These are phyloP conservation scores for Nemotelus pantherinus DNA, from an alignment of 2,888 invertebrate species.

Conservation along the genomic window DNA sequence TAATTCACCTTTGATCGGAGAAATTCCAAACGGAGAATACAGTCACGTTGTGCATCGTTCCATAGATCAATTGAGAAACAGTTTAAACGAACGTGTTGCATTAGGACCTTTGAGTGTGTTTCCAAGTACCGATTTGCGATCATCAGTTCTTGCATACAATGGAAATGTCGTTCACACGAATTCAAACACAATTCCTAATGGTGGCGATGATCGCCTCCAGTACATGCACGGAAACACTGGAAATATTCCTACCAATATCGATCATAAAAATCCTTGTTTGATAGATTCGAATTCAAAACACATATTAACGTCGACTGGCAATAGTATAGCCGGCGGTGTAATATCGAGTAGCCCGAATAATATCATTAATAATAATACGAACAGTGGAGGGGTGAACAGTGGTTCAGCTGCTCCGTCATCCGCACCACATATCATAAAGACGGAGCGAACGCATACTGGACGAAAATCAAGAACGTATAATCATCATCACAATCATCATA, in stretches of 20 bases:
- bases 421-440: conserved; percentile 33
- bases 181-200: conserved; percentile 21
- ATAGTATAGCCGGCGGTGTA: conserved; percentile 17
- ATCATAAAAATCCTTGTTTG: conserved; percentile 24
- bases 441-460: conserved; percentile 45
- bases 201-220: conserved; percentile 41
- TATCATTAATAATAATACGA: conserved; percentile 3
- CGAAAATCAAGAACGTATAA: conserved; percentile 56
- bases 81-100: conserved; percentile 70
- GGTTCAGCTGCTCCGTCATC: background rate
- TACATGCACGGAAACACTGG: conserved; percentile 36
- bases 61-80: conserved; percentile 71
- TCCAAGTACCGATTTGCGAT: conserved; percentile 60
- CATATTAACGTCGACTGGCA: conserved; percentile 1
- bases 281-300: conserved; percentile 18
- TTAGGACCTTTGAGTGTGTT: conserved; percentile 67
- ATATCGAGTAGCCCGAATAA: conserved; percentile 14
- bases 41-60: conserved; percentile 74
- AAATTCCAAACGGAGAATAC: conserved; percentile 73
- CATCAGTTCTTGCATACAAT: conserved; percentile 61
- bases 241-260: conserved; percentile 8
- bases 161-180: conserved; percentile 46
- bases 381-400: conserved; percentile 14
- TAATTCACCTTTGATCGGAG: conserved; percentile 73
- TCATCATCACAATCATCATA: conserved; percentile 49